These are phyloP conservation scores for Scolopax bukidnonensis DNA, from an alignment of 2,797 vertebrate species.

Conservation along the genomic window DNA sequence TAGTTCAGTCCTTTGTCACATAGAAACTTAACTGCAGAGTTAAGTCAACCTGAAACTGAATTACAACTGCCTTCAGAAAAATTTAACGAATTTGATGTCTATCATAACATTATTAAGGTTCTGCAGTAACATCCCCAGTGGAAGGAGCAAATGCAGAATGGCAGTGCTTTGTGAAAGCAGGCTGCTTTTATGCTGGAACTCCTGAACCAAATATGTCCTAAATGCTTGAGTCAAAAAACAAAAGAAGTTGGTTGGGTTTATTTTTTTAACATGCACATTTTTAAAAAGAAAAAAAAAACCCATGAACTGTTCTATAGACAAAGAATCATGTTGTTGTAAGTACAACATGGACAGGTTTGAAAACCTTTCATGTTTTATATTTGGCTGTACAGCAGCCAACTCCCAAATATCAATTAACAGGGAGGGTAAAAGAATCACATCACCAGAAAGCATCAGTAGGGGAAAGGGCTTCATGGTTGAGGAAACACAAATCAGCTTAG, in stretches of 20 bases:
- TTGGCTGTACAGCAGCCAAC: neutral
- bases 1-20: neutral
- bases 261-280: neutral
- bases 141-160: neutral
- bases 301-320: neutral
- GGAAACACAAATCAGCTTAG: constrained; percentile 29
- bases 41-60: neutral
- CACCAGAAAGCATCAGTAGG: constrained; percentile 30
- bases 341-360: neutral
- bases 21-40: neutral
- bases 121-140: neutral
- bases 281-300: neutral
- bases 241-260: too few relatives aligned
- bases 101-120: neutral
- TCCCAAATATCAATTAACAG: constrained; percentile 16
- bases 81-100: neutral
- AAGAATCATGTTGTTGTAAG: neutral
- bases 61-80: neutral
- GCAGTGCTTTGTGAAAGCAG: neutral
- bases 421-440: constrained; percentile 31
- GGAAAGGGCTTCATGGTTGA: constrained; percentile 28
- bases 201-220: neutral
- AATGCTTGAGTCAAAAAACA: neutral
- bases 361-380: constrained; percentile 18
- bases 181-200: neutral